A percentile compares a stretch with the other conserved stretches of the same genome.
These are phyloP conservation scores for Umimayanthus kanabou DNA, from an alignment of 92 coral and sea anemone species.

Conservation along the genomic window DNA sequence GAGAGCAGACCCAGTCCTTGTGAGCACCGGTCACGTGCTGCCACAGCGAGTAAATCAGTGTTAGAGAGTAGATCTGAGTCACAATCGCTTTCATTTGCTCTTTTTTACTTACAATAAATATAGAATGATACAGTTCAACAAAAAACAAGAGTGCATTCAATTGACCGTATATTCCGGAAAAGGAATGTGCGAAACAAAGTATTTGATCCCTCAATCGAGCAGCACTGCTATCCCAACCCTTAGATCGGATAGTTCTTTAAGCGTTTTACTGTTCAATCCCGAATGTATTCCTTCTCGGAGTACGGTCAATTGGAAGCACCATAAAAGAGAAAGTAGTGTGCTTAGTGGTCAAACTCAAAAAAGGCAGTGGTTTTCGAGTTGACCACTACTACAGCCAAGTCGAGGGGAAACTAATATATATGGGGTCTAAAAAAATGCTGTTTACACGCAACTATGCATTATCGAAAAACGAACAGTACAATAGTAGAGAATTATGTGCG, in stretches of 20 bases:
- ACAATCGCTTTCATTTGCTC: neutral
- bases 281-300: no score
- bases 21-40: conserved; percentile 95
- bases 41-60: neutral
- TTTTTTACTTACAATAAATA: neutral
- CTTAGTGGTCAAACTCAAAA: neutral
- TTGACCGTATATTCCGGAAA: neutral
- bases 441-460: no score
- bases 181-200: no score
- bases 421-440: no score
- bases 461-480: no score
- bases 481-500: no score
- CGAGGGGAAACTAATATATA: neutral
- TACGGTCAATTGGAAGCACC: no score
- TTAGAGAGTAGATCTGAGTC: neutral
- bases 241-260: no score
- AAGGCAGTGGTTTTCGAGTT: neutral
- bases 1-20: conserved; percentile 97
- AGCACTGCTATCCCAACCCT: no score
- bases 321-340: neutral
- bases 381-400: neutral
- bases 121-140: neutral
- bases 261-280: no score
- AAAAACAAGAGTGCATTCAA: neutral
- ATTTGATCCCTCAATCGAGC: no score